Base-by-base conservation (phyloP, 2,113 vertebrate genomes). In the Chionomys nivalis region DNA sequence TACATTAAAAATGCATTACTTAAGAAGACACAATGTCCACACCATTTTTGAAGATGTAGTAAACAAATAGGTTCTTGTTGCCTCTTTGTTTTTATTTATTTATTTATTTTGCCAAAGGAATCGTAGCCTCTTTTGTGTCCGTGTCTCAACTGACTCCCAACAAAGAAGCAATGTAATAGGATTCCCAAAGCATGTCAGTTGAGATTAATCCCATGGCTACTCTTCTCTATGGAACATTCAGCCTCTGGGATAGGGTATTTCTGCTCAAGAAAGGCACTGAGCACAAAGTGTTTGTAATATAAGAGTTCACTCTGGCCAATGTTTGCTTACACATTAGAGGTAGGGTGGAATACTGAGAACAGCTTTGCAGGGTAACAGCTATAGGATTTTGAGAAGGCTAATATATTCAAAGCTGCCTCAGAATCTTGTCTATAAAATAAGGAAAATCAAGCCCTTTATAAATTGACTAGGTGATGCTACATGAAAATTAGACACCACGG, bases 51-150 rank as follows among this genome's bases (percentile, higher is more conserved):
- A 97, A 97, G 70, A 98, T 92, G 94, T 96, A 91, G 96, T 98
- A 98, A 98, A 98, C 98, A 98, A 98, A 98, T 95, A 98, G 97
- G 96, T 96, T 98, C 98, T 97, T 98, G 97, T 98, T 98, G 96
- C 98, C 96, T n/a, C 97, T 98, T 98, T 97, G 39, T 42, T 98
- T 98, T 98, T 96, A 0, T 13, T 49, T 13, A 2, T 49, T 12
- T 2, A 2, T 9, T 49, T 49, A 12, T 52, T 52, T 52, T 96
- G 86, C 81, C 8, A 98, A 97, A 97, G 97, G 97, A 97, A 98
- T 97, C 89, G 95, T 92, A 97, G 97, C 97, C 96, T 97, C 98
- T 98, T 97, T 98, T 98, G 96, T 98, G 97, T 97, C 94, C 97
- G 97, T 98, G 98, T 98, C 97, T 97, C 98, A 98, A 98, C 98